A percentile compares a stretch with the other conserved stretches of the same genome.
These are phyloP conservation scores for Cyprinodon variegatus DNA, from an alignment of 2,113 vertebrate genomes.

Conservation along the genomic window DNA sequence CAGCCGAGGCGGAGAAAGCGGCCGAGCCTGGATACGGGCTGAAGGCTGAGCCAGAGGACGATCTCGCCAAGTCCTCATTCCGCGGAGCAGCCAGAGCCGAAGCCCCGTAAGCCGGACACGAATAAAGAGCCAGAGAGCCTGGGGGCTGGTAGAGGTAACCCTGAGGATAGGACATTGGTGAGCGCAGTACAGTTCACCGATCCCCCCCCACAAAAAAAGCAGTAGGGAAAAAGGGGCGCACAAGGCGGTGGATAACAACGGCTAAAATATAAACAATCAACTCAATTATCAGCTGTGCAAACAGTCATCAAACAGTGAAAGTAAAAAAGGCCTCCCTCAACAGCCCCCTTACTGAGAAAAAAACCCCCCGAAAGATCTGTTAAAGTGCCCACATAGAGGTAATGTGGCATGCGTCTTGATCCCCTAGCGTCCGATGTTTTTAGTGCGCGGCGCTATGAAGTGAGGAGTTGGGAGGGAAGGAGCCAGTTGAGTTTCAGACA, in stretches of 20 bases:
- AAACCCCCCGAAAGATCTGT: constrained; percentile 76
- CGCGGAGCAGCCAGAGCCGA: constrained; percentile 92
- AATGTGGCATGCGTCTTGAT: constrained; percentile 82
- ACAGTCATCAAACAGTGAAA: constrained; percentile 70
- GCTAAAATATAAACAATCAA: constrained; percentile 68
- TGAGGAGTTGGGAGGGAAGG: constrained; percentile 89
- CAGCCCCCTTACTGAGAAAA: constrained; percentile 74
- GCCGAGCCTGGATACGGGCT: constrained; percentile 97
- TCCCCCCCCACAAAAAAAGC: constrained; percentile 47
- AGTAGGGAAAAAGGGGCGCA: constrained; percentile 39
- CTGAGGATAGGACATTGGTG: constrained; percentile 99
- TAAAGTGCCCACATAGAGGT: constrained; percentile 83
- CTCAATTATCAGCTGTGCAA: constrained; percentile 72
- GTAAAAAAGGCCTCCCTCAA: constrained; percentile 72
- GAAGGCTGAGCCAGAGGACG: constrained; percentile 96
- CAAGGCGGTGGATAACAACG: constrained; percentile 48
- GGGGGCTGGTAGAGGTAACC: constrained; percentile 99
- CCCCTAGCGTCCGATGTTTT: constrained; percentile 89
- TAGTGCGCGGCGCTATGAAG: constrained; percentile 82
- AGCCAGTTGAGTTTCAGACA: constrained; percentile 88
- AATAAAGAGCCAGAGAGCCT: constrained; percentile 97
- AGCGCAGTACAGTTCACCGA: constrained; percentile 72
- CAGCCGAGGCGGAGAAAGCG: constrained; percentile 92
- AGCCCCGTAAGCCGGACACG: constrained; percentile 94
- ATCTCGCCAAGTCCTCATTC: constrained; percentile 93